Evolutionary conservation across 2,797 vertebrate genomes (phyloP), one percentile per base, ranked within the genome.

Genomic region (Lepilemur septentrionalis): DNA sequence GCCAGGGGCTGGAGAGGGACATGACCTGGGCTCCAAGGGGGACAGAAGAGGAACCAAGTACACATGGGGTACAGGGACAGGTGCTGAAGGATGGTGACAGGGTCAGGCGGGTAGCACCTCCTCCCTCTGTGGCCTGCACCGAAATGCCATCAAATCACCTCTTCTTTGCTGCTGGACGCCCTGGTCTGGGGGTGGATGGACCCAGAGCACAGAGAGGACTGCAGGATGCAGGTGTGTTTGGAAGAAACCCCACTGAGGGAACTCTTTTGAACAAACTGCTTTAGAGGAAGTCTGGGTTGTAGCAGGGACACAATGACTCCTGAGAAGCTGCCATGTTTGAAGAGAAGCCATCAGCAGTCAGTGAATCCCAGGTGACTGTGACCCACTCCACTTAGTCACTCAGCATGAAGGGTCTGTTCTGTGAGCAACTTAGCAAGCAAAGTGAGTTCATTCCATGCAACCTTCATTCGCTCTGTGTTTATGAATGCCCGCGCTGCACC

Each of bases 311-410:
- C 0, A 10, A 63, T 70, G 76, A 80, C 41, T 73, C 41, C 55
- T 52, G 48, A 75, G 65, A 93, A 75, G 84, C 72, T 55, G 35
- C 50, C 2, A 50, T n/a, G 94, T 65, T 61, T 78, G 43, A 78
- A 79, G 78, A 57, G 63, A 82, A n/a, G 48, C 78, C 41, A 59
- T n/a, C 59, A 38, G 43, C 67, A n/a, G 43, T 52, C 7, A 1
- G 32, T 28, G 46, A 84, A 76, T 88, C 88, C 57, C 83, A 92
- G 73, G 83, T 78, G 91, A 92, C 67, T 61, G 28, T 67, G 88
- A 75, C 88, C 78, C 43, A 76, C 7, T 89, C 78, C 20, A 52
- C 83, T 65, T 43, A 46, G 30, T 67, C 91, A 72, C 41, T 20
- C 65, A 89, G 85, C 50, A 50, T 0, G 6, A 59, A 80, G 79